These are phyloP conservation scores for Dinomys branickii DNA, from an alignment of 2,113 vertebrate genomes.

Conservation along the genomic window DNA sequence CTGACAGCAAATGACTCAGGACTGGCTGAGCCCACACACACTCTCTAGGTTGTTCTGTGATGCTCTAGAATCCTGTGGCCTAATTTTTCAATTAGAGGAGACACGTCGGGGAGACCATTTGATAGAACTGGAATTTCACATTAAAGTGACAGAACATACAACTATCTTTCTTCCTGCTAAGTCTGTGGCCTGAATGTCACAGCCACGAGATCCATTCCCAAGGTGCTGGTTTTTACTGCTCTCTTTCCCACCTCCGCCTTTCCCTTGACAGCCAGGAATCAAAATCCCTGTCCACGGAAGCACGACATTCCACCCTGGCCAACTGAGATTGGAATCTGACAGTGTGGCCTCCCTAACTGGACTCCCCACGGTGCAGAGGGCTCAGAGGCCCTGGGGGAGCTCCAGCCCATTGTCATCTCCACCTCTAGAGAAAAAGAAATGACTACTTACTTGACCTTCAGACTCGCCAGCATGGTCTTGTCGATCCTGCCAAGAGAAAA, in stretches of 20 bases:
- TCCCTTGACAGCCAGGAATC: not conserved
- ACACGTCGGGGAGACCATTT: not conserved
- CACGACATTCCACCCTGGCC: not conserved
- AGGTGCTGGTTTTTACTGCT: not conserved
- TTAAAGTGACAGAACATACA: not conserved
- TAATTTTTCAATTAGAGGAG: not conserved
- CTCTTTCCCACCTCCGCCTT: not conserved
- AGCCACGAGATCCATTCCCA: not conserved
- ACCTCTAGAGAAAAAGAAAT: not conserved
- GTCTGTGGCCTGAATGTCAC: not conserved
- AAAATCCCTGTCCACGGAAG: not conserved
- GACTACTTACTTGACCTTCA: constrained; percentile 91
- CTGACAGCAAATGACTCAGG: not conserved
- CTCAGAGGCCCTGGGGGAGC: not conserved
- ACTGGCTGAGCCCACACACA: not conserved
- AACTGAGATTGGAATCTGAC: not conserved
- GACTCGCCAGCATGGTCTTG: constrained; percentile 89
- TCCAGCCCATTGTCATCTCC: not conserved
- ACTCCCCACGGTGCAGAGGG: not conserved
- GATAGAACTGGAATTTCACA: not conserved
- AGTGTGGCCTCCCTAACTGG: not conserved
- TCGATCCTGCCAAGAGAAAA: constrained; percentile 88
- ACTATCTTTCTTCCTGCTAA: not conserved
- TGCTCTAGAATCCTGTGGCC: not conserved
- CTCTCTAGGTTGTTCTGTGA: not conserved